Base-by-base conservation (phyloP, 2,113 vertebrate species). In the Dascyllus trimaculatus region DNA sequence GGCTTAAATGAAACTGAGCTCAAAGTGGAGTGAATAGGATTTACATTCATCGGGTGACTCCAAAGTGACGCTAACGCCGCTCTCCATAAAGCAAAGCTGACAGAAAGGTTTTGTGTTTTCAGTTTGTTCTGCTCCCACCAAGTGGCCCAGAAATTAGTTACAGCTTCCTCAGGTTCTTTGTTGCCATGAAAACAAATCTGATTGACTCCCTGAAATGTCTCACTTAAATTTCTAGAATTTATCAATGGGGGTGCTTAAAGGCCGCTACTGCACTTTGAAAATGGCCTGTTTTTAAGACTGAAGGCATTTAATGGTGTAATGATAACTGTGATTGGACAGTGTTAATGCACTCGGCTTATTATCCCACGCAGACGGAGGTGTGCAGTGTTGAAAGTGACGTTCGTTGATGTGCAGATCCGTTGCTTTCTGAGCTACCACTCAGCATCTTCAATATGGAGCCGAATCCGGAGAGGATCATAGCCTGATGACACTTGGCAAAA, bases 401-500 rank as follows among this genome's bases (percentile, higher is more conserved):
- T 21, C 14, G 78, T 24, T 69, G 78, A 75, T 76, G 74, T 76
- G 68, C 53, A 45, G 74, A 86, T 76, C 52, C 59, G 15, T 65
- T 67, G 45, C 48, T 32, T 64, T 78, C 62, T 4, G 75, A 83
- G 52, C 56, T 46, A 45, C 71, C 38, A 66, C 66, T 48, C 80
- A 88, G 58, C 38, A 60, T 80, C 76, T 87, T 59, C 65, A 51
- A 62, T n/a, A 18, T 25, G 51, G 49, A 60, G 83, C 75, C 49
- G 60, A 87, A 85, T 90, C 81, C 61, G 4, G 49, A 76, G 85
- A 74, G 82, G 82, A 87, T 85, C 86, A 81, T 71, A 85, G 84
- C 71, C 84, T 75, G 66, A 80, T 81, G 87, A 85, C 84, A 86
- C 87, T 88, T 85, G 84, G 80, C 82, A 89, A 90, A 89, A 89